phyloP scores from a whole-genome alignment of 2,797 vertebrate species.

The Allobates femoralis region DNA sequence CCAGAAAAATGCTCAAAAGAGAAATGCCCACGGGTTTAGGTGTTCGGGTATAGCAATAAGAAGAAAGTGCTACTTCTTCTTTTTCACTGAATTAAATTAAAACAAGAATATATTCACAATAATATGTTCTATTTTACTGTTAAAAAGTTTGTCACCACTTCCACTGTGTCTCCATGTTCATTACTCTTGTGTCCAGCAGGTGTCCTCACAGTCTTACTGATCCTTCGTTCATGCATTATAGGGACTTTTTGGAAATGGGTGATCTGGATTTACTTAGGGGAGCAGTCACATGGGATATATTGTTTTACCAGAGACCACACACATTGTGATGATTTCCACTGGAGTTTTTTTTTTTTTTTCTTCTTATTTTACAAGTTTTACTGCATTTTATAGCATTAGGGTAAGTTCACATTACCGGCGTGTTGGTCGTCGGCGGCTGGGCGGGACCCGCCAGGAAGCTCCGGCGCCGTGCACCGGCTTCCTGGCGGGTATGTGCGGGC shows the following conservation, averaged over 20 bases:
- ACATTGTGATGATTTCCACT: background rate
- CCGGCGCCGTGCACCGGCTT: no score
- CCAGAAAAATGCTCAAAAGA: no score
- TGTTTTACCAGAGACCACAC: slow-evolving; percentile 28
- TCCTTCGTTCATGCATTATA: background rate
- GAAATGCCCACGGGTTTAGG: no score
- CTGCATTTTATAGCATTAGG: background rate
- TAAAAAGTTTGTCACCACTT: background rate
- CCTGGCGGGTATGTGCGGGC: no score
- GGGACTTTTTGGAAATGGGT: background rate
- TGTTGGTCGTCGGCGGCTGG: no score
- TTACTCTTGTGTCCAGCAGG: background rate
- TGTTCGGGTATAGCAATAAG: no score
- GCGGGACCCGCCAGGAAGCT: no score
- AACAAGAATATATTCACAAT: background rate
- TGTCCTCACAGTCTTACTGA: background rate
- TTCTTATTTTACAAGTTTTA: background rate
- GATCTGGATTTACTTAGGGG: background rate
- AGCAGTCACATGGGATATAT: background rate
- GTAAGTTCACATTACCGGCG: no score
- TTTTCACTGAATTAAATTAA: background rate
- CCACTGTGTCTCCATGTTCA: background rate
- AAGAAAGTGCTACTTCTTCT: no score
- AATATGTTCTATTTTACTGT: background rate
- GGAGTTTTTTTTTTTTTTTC: no score